Conservation (phyloP, 2,113 vertebrate genomes). For the Mionectes macconnelli region DNA sequence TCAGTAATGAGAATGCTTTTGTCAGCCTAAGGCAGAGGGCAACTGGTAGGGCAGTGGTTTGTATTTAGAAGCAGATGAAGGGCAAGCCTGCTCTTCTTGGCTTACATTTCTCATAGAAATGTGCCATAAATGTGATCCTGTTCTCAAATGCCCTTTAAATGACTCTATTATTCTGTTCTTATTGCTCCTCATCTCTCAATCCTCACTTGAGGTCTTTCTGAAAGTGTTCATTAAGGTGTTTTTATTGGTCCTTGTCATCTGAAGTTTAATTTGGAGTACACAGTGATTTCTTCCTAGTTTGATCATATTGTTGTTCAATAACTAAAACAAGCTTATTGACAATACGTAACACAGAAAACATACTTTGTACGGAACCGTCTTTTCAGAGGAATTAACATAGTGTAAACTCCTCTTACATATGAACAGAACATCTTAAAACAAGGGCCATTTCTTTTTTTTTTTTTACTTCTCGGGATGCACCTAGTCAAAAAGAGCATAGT, state of each 20-base stretch:
- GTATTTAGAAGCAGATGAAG: background rate
- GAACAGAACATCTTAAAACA: background rate
- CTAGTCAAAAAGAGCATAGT: background rate
- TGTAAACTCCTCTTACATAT: background rate
- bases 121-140: background rate
- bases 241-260: background rate
- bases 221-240: background rate
- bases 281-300: background rate
- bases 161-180: background rate
- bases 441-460: background rate
- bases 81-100: background rate
- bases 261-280: background rate
- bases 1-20: background rate
- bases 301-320: background rate
- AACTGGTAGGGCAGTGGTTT: background rate
- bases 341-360: background rate
- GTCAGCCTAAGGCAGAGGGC: background rate
- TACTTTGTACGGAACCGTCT: background rate
- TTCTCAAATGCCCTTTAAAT: background rate
- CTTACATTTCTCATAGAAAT: background rate
- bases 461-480: background rate
- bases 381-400: background rate
- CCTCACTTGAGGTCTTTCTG: background rate
- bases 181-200: background rate
- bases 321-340: background rate